A percentile compares a stretch with the other conserved stretches of the same genome.
phyloP scores from a whole-genome alignment of 1,140 invertebrate species.

The Caenorhabditis briggsae region DNA sequence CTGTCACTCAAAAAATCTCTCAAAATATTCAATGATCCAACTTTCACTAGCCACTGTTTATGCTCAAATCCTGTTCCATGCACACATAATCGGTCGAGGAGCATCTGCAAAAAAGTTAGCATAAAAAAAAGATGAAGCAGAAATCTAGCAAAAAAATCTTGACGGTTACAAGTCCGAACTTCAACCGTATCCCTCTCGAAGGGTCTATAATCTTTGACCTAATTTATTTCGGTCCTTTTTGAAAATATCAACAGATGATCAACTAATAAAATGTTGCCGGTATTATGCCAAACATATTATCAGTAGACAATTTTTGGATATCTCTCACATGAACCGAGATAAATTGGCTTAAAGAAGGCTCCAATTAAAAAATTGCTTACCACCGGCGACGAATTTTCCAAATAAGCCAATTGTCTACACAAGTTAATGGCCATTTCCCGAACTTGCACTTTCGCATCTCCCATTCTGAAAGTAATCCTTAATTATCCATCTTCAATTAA shows the following conservation, averaged over 20 bases:
- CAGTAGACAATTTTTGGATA: too few relatives aligned
- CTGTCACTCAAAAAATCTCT: slow-evolving; percentile 38
- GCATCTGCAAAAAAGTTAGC: not conserved
- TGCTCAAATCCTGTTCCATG: slow-evolving; percentile 29
- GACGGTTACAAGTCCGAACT: too few relatives aligned
- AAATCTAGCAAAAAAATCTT: too few relatives aligned
- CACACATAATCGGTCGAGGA: slow-evolving; percentile 12
- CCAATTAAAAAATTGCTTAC: not conserved
- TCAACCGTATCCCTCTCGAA: too few relatives aligned
- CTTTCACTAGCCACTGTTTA: slow-evolving; percentile 36
- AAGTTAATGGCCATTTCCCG: slow-evolving; percentile 24
- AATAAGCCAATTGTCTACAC: slow-evolving; percentile 17
- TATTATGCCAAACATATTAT: too few relatives aligned
- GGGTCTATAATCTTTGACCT: too few relatives aligned
- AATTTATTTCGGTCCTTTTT: too few relatives aligned
- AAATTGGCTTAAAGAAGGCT: too few relatives aligned
- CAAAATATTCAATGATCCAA: slow-evolving; percentile 38
- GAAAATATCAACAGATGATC: too few relatives aligned
- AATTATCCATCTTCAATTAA: not conserved
- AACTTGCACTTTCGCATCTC: slow-evolving; percentile 26
- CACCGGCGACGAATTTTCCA: slow-evolving; percentile 38
- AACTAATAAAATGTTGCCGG: too few relatives aligned
- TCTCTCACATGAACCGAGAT: too few relatives aligned
- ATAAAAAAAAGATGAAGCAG: not conserved
- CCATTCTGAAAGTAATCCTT: slow-evolving; percentile 2